A percentile compares a stretch with the other conserved stretches of the same genome.
Conservation (phyloP, 2,113 vertebrate species). For the Mesembrinibis cayennensis region DNA sequence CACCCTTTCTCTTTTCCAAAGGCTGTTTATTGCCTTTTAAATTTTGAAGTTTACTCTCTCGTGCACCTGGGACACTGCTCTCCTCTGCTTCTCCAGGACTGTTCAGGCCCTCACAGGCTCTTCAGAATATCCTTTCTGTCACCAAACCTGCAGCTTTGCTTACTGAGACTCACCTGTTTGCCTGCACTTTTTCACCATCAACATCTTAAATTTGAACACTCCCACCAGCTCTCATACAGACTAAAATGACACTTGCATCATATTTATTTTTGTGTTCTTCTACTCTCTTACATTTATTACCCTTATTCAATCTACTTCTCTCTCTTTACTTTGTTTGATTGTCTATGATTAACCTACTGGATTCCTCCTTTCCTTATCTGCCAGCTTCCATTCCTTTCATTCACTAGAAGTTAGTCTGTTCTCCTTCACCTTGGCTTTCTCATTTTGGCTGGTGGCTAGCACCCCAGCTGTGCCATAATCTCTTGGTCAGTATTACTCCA, state of each 20-base stretch:
- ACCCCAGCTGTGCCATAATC: neutral
- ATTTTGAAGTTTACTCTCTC: neutral
- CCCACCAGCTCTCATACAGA: neutral
- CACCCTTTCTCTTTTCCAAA: neutral
- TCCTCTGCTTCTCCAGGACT: neutral
- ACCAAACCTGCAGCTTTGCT: neutral
- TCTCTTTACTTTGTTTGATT: neutral
- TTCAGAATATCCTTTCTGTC: neutral
- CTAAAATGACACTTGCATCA: neutral
- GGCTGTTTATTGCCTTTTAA: neutral
- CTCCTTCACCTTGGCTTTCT: neutral
- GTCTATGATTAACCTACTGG: fast-evolving
- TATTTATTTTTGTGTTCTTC: neutral
- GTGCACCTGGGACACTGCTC: neutral
- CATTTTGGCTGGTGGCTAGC: neutral
- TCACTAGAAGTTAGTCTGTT: neutral
- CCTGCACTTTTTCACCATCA: neutral
- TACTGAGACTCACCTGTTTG: neutral
- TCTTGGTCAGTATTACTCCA: neutral
- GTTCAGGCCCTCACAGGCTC: neutral
- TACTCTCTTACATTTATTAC: neutral
- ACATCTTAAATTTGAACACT: neutral
- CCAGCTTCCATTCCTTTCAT: neutral
- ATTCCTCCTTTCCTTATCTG: neutral
- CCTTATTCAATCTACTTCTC: neutral